Evolutionary conservation across 2,888 invertebrate species (phyloP), one percentile per base, ranked within the genome.

Genomic region (Stomorhina lunata): DNA sequence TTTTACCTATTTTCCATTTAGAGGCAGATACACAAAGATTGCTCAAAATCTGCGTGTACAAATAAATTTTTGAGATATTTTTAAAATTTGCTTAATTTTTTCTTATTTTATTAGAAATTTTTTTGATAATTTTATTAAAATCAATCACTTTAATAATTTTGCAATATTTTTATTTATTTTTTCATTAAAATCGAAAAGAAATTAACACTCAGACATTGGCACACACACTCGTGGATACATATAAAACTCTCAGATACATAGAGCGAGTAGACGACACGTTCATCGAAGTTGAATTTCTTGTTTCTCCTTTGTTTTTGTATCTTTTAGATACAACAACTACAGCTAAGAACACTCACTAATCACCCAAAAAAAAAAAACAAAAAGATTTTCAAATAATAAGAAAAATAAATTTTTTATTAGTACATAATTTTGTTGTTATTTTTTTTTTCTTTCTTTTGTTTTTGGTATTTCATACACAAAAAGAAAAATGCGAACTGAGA

Each of bases 151-250:
- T 32, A 9, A 2, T 34, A 22, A 29, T 77, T 77, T 61, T 45
- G 25, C 61, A 61, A 77, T 43, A 45, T 4, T 43, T 48, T 32
- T 32, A 9, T 32, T 73, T 68, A 50, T 59, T 29, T n/a, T 59
- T 76, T 77, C 69, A 50, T 77, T 77, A 69, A 50, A 69, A 69
- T 20, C 15, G 50, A 73, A 22, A 63, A 45, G 3, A 48, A n/a
- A n/a, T n/a, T n/a, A n/a, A n/a, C 15, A 40, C 22, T 63, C 17
- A 57, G 15, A 32, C 25, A 57, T 25, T 6, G 7, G 12, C 12
- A n/a, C 27, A 1, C 6, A 66, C 43, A 29, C 4, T 37, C 20
- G 20, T 1, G 10, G 10, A 20, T 34, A 59, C 22, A n/a, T 34
- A 43, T 34, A n/a, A n/a, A n/a, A 50, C 34, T 45, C 45, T 34